Percentiles rank a stretch among this genome's conserved stretches.
Conservation (phyloP, 2,888 invertebrate genomes). For the Drosophila prolongata region DNA sequence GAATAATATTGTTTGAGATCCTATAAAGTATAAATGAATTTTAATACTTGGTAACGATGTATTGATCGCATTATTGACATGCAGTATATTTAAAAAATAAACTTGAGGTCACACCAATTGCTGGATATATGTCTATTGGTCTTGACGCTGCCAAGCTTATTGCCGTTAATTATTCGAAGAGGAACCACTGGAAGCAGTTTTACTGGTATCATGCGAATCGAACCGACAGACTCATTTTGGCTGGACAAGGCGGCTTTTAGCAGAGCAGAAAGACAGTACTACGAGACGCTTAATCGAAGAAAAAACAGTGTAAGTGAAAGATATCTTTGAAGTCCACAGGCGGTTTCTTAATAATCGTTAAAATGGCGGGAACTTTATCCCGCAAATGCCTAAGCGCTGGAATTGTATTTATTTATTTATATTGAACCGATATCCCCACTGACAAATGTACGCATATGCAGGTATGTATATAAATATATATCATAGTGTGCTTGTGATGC, state of each 20-base stretch:
- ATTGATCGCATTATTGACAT: too few species aligned
- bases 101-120: neutral
- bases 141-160: constrained; percentile 5
- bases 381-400: neutral
- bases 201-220: constrained; percentile 45
- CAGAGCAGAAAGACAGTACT: constrained; percentile 50
- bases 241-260: constrained; percentile 42
- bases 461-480: neutral
- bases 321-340: neutral
- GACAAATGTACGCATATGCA: neutral
- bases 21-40: too few species aligned
- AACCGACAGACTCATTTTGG: constrained; percentile 53
- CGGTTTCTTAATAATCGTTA: constrained; percentile 1
- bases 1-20: too few species aligned
- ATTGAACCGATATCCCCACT: neutral
- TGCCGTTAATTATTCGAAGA: constrained; percentile 1
- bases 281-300: constrained; percentile 28
- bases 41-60: too few species aligned
- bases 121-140: neutral
- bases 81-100: neutral
- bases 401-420: neutral
- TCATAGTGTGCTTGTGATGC: constrained; percentile 1
- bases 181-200: neutral
- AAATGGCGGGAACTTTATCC: neutral
- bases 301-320: constrained; percentile 7